Percentiles rank a stretch among this genome's conserved stretches.
Evolutionary conservation across 2,797 vertebrate genomes (phyloP).

Genomic region (Scarus forsteni): DNA sequence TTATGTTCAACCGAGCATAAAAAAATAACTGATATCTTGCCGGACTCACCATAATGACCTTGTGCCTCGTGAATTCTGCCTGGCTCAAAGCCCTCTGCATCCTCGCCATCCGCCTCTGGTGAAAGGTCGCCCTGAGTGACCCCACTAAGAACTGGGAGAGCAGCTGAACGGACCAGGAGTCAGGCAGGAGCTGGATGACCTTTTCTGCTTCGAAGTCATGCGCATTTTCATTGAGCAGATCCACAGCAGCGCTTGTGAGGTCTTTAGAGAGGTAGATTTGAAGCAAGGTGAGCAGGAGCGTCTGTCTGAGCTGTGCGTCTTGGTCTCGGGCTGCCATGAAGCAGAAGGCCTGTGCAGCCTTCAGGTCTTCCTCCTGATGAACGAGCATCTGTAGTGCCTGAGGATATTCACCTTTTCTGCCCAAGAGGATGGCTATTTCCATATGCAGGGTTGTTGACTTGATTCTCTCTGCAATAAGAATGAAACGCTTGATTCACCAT

Average conservation of each 20-base stretch:
- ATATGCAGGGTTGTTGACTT: constrained; percentile 64
- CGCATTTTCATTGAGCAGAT: constrained; percentile 75
- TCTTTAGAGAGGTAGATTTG: constrained; percentile 69
- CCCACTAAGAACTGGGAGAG: constrained; percentile 69
- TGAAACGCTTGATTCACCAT: background rate
- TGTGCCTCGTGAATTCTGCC: constrained; percentile 71
- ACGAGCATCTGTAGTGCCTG: constrained; percentile 78
- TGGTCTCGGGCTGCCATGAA: constrained; percentile 61
- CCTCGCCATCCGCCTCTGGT: constrained; percentile 70
- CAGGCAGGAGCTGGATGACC: constrained; percentile 74
- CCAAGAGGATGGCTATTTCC: constrained; percentile 78
- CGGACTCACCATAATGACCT: constrained; percentile 72
- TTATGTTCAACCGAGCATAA: constrained; percentile 13
- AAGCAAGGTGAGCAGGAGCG: constrained; percentile 70
- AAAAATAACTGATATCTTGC: constrained; percentile 20
- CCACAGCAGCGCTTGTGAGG: constrained; percentile 49
- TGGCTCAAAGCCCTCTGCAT: constrained; percentile 71
- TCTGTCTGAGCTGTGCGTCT: constrained; percentile 44
- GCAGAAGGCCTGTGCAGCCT: constrained; percentile 78
- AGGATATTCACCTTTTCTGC: constrained; percentile 65
- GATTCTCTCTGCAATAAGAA: constrained; percentile 64
- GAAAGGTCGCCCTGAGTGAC: constrained; percentile 72
- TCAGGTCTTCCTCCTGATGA: constrained; percentile 54
- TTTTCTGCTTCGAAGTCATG: constrained; percentile 52
- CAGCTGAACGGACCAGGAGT: constrained; percentile 78